Evolutionary conservation across 2,797 vertebrate genomes (phyloP).

Genomic region (Helicolenus hilgendorfi): DNA sequence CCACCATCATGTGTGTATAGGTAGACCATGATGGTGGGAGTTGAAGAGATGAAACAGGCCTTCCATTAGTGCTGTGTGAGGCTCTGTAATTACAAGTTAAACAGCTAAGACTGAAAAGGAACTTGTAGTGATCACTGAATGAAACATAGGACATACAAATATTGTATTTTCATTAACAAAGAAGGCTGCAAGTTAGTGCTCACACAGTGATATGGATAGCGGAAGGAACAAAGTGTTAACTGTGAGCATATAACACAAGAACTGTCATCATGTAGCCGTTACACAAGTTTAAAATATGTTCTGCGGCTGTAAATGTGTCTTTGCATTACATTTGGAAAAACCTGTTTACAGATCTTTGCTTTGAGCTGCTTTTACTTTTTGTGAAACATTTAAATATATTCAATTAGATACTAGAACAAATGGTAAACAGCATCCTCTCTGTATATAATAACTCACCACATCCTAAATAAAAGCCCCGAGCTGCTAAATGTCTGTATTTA

Average conservation of each 20-base stretch:
- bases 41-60: neutral
- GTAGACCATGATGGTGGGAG: neutral
- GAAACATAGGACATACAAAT: neutral
- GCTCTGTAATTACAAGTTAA: neutral
- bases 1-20: neutral
- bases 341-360: neutral
- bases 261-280: neutral
- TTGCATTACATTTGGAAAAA: neutral
- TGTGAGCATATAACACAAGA: neutral
- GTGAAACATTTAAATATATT: too few species aligned
- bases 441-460: neutral
- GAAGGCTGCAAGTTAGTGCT: neutral
- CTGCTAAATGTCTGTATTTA: constrained; percentile 66
- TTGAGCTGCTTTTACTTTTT: neutral
- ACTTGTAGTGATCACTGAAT: neutral
- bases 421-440: neutral
- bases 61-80: neutral
- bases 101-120: neutral
- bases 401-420: neutral
- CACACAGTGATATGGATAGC: neutral
- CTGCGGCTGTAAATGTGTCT: neutral
- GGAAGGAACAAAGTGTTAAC: neutral
- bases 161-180: neutral
- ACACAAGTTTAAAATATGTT: neutral
- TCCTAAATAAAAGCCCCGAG: neutral